Conservation (phyloP, 1,140 invertebrate species). For the Holcopasites calliopsidis region DNA sequence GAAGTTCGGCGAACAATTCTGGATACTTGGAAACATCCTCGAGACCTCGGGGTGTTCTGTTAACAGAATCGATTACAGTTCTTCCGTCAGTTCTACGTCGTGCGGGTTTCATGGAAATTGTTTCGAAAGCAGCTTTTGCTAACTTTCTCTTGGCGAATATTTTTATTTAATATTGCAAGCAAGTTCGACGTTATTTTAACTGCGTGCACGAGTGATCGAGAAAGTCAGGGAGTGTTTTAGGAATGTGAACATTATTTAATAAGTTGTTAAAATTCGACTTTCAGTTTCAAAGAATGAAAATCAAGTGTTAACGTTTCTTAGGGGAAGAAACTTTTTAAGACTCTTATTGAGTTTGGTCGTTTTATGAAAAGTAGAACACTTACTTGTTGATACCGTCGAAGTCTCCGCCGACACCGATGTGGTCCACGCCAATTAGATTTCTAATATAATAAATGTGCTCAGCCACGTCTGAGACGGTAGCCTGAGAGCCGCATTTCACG, state of each 20-base stretch:
- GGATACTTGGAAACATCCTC: conserved; percentile 96
- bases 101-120: background rate
- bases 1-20: conserved; percentile 89
- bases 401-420: conserved; percentile 82
- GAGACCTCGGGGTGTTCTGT: conserved; percentile 89
- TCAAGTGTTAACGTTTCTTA: too few relatives aligned
- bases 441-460: conserved; percentile 83
- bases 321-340: too few relatives aligned
- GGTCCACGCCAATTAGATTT: conserved; percentile 81
- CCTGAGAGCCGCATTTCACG: conserved; percentile 88
- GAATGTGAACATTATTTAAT: too few relatives aligned
- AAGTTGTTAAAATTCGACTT: too few relatives aligned
- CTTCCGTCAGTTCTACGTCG: background rate
- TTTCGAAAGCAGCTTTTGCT: background rate
- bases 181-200: too few relatives aligned
- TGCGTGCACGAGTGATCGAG: too few relatives aligned
- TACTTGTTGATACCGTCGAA: conserved; percentile 83
- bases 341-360: too few relatives aligned
- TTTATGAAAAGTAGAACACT: too few relatives aligned
- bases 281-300: too few relatives aligned
- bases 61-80: conserved; percentile 56
- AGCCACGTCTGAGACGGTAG: conserved; percentile 87
- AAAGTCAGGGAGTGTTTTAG: too few relatives aligned
- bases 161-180: too few relatives aligned
- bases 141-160: too few relatives aligned